Evolutionary conservation across 2,888 invertebrate genomes (phyloP).

Genomic region (Cremastobaeus sp.): DNA sequence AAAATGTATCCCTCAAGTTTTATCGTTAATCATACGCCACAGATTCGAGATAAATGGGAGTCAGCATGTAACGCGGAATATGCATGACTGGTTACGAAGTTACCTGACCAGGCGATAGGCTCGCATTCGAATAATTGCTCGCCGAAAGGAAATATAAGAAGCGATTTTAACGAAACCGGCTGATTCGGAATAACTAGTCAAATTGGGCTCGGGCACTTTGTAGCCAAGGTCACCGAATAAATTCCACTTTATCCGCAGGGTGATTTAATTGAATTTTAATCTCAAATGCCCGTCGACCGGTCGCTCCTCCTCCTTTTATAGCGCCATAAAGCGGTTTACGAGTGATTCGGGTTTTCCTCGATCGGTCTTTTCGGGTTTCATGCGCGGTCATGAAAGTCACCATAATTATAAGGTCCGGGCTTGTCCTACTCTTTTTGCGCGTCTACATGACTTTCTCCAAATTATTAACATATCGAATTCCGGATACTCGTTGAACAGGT

Average conservation of each 20-base stretch:
- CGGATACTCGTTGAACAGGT: constrained; percentile 53
- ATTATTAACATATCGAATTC: constrained; percentile 58
- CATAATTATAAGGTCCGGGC: not conserved
- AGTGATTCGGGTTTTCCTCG: constrained; percentile 1
- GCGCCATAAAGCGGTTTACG: constrained; percentile 39
- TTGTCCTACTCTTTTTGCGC: constrained; percentile 23
- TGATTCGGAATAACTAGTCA: constrained; percentile 46
- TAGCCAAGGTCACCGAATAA: constrained; percentile 46
- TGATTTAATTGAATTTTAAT: constrained; percentile 57
- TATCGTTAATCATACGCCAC: constrained; percentile 52
- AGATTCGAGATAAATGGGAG: constrained; percentile 52
- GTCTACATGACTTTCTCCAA: constrained; percentile 50
- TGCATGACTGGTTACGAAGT: constrained; percentile 52
- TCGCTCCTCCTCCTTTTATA: constrained; percentile 9
- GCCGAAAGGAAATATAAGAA: constrained; percentile 57
- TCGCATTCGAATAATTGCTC: constrained; percentile 62
- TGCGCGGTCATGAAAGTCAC: not conserved
- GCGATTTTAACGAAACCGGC: constrained; percentile 51
- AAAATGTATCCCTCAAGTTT: constrained; percentile 44
- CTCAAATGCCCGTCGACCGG: constrained; percentile 5
- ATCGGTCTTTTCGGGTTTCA: constrained; percentile 1
- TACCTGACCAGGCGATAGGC: constrained; percentile 56
- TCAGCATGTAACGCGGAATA: constrained; percentile 44
- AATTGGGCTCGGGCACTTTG: constrained; percentile 46
- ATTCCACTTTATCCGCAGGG: constrained; percentile 49